Evolutionary conservation across 92 coral and sea anemone genomes (phyloP).

Genomic region (Zoanthus sociatus): DNA sequence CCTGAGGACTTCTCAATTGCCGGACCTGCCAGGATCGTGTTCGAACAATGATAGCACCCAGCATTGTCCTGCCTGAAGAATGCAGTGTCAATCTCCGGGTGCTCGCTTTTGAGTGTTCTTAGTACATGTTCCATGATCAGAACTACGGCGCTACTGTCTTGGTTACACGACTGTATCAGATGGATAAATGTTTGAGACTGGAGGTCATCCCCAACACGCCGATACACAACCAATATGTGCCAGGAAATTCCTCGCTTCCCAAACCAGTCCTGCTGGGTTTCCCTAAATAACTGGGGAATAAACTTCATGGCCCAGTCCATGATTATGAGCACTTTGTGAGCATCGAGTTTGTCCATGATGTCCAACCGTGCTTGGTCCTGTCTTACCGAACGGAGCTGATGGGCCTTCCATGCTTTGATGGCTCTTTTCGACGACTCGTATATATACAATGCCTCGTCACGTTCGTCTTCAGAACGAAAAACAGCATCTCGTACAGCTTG

Average conservation of each 20-base stretch:
- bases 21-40: slow-evolving; percentile 1
- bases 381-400: slow-evolving; percentile 10
- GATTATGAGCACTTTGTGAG: background rate
- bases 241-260: slow-evolving; percentile 24
- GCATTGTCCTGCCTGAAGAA: slow-evolving; percentile 25
- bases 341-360: background rate
- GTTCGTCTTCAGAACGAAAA: slow-evolving; percentile 22
- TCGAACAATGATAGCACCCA: slow-evolving; percentile 13
- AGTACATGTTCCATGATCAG: slow-evolving; percentile 10
- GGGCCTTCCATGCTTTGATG: slow-evolving; percentile 19
- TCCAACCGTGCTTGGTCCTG: slow-evolving; percentile 18
- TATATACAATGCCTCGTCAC: background rate
- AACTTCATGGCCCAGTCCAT: slow-evolving; percentile 31
- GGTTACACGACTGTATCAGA: slow-evolving; percentile 8
- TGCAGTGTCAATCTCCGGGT: slow-evolving; percentile 8
- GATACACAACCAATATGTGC: slow-evolving; percentile 23
- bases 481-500: background rate
- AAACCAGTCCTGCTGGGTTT: slow-evolving; percentile 25
- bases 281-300: slow-evolving; percentile 3
- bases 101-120: slow-evolving; percentile 7
- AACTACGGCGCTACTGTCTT: slow-evolving; percentile 14
- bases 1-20: slow-evolving; percentile 13
- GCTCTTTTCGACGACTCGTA: slow-evolving; percentile 18
- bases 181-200: background rate
- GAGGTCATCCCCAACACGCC: background rate